phyloP scores from a whole-genome alignment of 2,113 vertebrate genomes.

The Okapia johnstoni region DNA sequence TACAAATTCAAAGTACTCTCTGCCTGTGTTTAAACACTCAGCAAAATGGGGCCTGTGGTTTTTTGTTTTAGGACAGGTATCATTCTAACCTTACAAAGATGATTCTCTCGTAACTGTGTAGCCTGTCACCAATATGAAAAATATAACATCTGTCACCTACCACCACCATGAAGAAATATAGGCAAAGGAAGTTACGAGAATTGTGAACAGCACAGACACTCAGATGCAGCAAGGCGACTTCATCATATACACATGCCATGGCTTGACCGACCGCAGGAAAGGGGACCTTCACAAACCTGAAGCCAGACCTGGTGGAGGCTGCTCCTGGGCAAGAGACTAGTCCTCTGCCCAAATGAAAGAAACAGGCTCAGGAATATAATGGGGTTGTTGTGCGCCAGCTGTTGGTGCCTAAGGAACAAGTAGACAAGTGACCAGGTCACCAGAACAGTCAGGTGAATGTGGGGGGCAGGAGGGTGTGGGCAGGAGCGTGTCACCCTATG shows the following conservation, averaged over 20 bases:
- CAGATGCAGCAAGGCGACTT: too few relatives aligned
- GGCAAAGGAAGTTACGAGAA: not conserved
- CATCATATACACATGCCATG: not conserved
- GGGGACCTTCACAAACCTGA: not conserved
- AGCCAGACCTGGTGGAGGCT: not conserved
- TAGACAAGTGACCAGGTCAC: not conserved
- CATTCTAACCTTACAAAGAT: not conserved
- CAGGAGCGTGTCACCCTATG: not conserved
- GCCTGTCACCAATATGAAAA: not conserved
- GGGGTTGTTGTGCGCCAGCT: not conserved
- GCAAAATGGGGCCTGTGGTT: not conserved
- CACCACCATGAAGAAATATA: not conserved
- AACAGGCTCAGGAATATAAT: not conserved
- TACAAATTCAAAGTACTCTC: not conserved
- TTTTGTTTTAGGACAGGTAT: not conserved
- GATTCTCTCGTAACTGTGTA: not conserved
- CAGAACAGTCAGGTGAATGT: not conserved
- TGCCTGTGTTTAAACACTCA: not conserved
- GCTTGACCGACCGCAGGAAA: not conserved
- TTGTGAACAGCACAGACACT: not conserved
- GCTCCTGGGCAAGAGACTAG: not conserved
- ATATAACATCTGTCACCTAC: not conserved
- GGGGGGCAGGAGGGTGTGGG: fast-evolving
- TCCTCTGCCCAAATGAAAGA: not conserved
- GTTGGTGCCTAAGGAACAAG: not conserved